A percentile compares a stretch with the other conserved stretches of the same genome.
These are phyloP conservation scores for Prietella phreatophila DNA, from an alignment of 2,113 vertebrate genomes.

Conservation along the genomic window DNA sequence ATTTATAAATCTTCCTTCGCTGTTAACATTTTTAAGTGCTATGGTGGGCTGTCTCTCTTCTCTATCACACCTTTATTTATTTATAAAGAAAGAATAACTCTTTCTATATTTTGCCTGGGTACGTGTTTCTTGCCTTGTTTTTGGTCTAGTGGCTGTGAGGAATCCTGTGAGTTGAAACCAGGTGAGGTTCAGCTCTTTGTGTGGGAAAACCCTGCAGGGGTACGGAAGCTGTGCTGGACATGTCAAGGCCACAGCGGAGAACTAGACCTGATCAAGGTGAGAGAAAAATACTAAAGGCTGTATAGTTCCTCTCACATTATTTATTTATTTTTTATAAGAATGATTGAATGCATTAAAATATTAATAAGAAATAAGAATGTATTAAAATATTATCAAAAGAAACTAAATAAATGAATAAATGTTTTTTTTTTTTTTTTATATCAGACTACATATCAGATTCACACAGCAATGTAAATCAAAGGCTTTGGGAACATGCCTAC, in stretches of 20 bases:
- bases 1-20: too few species aligned
- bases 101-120: background rate
- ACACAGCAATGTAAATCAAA: background rate
- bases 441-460: too few species aligned
- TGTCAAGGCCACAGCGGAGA: slow-evolving; percentile 78
- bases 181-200: slow-evolving; percentile 80
- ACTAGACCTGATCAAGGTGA: slow-evolving; percentile 84
- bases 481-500: background rate
- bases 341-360: background rate
- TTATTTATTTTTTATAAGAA: background rate
- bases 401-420: too few species aligned
- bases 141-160: slow-evolving; percentile 70
- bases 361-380: background rate
- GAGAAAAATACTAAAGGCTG: background rate
- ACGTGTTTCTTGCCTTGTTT: background rate
- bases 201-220: slow-evolving; percentile 86
- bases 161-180: slow-evolving; percentile 73
- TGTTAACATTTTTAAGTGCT: background rate
- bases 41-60: background rate
- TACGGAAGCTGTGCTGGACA: slow-evolving; percentile 79
- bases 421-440: background rate
- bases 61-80: background rate
- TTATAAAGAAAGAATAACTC: background rate
- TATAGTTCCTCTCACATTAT: too few species aligned
- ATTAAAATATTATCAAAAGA: background rate